Conservation (phyloP, 2,113 vertebrate genomes). For the Phocoena phocoena region DNA sequence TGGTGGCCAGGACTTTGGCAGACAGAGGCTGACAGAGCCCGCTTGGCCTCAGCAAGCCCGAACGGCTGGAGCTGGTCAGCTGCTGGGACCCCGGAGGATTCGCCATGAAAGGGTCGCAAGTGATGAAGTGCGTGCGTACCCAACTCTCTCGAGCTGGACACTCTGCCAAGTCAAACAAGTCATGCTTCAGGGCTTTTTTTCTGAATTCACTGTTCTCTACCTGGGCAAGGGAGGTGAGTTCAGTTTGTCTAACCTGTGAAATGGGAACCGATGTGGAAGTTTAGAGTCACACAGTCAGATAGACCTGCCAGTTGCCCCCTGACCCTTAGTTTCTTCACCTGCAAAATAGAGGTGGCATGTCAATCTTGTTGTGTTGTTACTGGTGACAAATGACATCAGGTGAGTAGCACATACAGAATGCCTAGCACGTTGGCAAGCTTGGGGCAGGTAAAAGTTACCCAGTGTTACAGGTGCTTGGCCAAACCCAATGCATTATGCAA, state of each 20-base stretch:
- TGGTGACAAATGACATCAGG: accelerated
- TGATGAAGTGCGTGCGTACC: accelerated
- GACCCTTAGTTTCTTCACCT: not conserved
- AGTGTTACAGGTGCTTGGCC: not conserved
- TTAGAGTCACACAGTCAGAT: not conserved
- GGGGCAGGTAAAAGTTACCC: not conserved
- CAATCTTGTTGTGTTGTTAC: accelerated
- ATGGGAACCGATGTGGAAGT: accelerated
- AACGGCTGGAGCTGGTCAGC: too few relatives aligned
- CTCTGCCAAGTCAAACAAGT: not conserved
- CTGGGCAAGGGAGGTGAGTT: accelerated
- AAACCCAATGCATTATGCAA: accelerated
- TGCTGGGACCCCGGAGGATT: not conserved
- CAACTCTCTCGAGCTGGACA: not conserved
- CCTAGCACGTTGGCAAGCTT: accelerated
- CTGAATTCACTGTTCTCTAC: not conserved
- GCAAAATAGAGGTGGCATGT: accelerated
- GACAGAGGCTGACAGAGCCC: not conserved
- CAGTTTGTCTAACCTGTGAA: not conserved
- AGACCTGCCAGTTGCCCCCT: not conserved
- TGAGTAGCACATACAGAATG: accelerated
- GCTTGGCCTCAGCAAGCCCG: not conserved
- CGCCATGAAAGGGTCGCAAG: accelerated
- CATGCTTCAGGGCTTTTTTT: accelerated
- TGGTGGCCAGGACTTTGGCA: slow-evolving; percentile 6